Conservation (phyloP, 2,888 invertebrate genomes). For the Lithophane socia region DNA sequence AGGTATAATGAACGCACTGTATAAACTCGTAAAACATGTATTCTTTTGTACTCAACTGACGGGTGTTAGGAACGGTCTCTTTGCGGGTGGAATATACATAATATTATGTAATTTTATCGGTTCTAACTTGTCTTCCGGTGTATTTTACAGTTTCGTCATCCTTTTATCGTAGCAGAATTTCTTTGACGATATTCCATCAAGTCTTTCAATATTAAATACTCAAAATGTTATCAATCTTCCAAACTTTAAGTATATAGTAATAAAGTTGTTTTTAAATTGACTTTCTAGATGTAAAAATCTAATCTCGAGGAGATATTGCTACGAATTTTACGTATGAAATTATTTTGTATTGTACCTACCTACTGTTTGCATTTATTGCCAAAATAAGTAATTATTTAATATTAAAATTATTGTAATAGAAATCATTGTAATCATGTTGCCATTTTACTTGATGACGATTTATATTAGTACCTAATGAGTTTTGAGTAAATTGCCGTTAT, state of each 20-base stretch:
- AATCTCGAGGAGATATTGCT: slow-evolving; percentile 62
- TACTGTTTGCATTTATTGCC: slow-evolving; percentile 68
- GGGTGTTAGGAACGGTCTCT: too few species aligned
- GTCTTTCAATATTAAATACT: slow-evolving; percentile 58
- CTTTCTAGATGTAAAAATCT: slow-evolving; percentile 52
- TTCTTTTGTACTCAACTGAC: too few species aligned
- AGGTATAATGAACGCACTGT: too few species aligned
- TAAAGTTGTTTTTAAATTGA: slow-evolving; percentile 44
- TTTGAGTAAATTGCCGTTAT: slow-evolving; percentile 63
- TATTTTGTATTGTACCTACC: slow-evolving; percentile 60
- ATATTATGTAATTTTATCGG: slow-evolving; percentile 48
- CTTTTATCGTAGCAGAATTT: slow-evolving; percentile 58
- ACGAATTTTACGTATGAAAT: slow-evolving; percentile 57
- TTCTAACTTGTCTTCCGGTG: slow-evolving; percentile 74
- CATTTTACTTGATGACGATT: slow-evolving; percentile 73
- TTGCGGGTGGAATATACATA: too few species aligned
- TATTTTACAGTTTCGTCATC: slow-evolving; percentile 57
- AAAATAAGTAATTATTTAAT: slow-evolving; percentile 67
- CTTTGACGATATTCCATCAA: slow-evolving; percentile 43
- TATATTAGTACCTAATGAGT: slow-evolving; percentile 60
- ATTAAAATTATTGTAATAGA: slow-evolving; percentile 63
- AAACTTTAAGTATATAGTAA: slow-evolving; percentile 40
- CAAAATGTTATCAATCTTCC: slow-evolving; percentile 48
- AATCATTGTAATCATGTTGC: slow-evolving; percentile 75
- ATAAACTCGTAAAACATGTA: too few species aligned